phyloP scores from a whole-genome alignment of 2,888 invertebrate genomes.

The Eustalomyia histrio region DNA sequence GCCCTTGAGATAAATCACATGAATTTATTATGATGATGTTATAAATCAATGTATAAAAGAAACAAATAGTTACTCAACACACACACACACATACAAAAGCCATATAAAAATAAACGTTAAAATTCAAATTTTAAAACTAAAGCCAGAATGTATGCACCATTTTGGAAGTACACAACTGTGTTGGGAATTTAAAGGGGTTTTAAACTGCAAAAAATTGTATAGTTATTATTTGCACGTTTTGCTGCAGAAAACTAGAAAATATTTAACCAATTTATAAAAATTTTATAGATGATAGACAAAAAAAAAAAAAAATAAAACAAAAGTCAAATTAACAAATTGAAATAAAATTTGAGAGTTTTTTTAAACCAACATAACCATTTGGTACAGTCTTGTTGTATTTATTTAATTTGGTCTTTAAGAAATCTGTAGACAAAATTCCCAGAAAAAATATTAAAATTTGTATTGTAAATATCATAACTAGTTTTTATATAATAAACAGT shows the following conservation, averaged over 20 bases:
- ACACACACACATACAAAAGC: background rate
- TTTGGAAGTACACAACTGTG: background rate
- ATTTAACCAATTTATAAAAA: background rate
- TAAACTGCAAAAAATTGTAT: background rate
- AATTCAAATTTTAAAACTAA: background rate
- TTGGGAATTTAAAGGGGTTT: background rate
- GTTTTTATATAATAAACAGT: background rate
- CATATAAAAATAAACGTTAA: background rate
- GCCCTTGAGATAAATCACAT: conserved; percentile 75
- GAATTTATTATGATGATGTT: conserved; percentile 79
- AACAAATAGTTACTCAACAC: conserved; percentile 5
- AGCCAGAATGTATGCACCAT: background rate
- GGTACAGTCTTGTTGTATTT: too few relatives aligned
- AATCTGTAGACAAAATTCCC: background rate
- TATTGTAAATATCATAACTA: too few relatives aligned
- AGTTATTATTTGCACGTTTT: background rate
- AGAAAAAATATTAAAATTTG: background rate
- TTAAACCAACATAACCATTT: too few relatives aligned
- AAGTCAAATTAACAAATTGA: too few relatives aligned
- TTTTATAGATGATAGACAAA: background rate
- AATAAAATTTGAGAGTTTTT: too few relatives aligned
- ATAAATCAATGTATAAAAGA: conserved; percentile 73
- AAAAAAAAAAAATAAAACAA: too few relatives aligned
- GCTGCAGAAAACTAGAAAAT: background rate
- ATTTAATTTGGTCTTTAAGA: background rate